Evolutionary conservation across 2,113 vertebrate genomes (phyloP), one percentile per base, ranked within the genome.

Genomic region (Periophthalmodon schlosseri): DNA sequence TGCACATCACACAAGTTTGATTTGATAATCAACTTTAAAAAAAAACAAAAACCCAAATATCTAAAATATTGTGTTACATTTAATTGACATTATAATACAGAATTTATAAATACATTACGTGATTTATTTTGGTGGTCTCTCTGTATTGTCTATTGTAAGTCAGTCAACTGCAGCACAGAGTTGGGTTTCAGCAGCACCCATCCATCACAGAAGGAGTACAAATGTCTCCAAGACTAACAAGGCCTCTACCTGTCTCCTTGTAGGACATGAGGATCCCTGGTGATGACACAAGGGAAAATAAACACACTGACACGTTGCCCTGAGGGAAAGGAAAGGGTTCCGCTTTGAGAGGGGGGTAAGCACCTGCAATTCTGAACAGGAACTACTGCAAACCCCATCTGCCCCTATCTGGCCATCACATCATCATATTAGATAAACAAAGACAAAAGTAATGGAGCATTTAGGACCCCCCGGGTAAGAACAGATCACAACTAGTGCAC

Each of bases 401-500:
- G 83, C 85, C 89, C 80, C 85, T 87, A 89, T 88, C 77, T 78
- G 82, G 84, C 87, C 88, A 88, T 88, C 91, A 91, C 88, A 73
- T 84, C 86, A 88, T 89, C 86, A 73, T 83, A 88, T 86, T 91
- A 82, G 79, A 80, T 86, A 91, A 92, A 91, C 85, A 88, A 74
- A 79, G 88, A 90, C 88, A 92, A 92, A 91, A 66, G 86, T 80
- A 73, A 78, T 10, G 60, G 79, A 73, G 86, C 87, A 91, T 91
- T 88, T 92, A 91, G 92, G 88, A 80, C 68, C 84, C 60, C 69
- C 72, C 79, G 88, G 85, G 85, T 66, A 86, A 71, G 84, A 90
- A 87, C 91, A 91, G 89, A 91, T 93, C 89, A 86, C 79, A 76
- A 92, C 92, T 92, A 80, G 91, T 80, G 84, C 85, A 65, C 77